Evolutionary conservation across 2,797 vertebrate genomes (phyloP).

Genomic region (Acomys russatus): DNA sequence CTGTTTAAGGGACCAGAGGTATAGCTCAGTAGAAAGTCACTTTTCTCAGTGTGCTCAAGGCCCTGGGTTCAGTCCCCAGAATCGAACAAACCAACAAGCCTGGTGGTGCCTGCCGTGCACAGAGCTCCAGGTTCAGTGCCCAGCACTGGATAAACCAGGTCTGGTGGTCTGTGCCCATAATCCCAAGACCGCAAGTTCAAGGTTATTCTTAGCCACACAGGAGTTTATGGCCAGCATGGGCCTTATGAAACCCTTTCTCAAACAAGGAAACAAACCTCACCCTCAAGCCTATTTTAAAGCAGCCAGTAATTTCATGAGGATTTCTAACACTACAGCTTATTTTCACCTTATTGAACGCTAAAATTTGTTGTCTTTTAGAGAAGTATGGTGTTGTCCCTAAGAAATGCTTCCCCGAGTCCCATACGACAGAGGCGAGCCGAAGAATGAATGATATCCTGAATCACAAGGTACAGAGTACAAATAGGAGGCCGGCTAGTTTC

Average conservation of each 20-base stretch:
- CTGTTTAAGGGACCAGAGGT: neutral
- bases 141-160: neutral
- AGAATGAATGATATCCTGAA: constrained; percentile 99
- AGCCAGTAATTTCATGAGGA: neutral
- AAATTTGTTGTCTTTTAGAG: constrained; percentile 89
- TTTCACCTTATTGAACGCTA: constrained; percentile 51
- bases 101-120: neutral
- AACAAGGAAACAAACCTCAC: neutral
- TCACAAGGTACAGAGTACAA: constrained; percentile 93
- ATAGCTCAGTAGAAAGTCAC: neutral
- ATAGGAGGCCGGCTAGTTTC: neutral
- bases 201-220: neutral
- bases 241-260: neutral
- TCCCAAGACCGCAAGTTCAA: neutral
- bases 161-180: neutral
- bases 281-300: constrained; percentile 10
- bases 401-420: constrained; percentile 98
- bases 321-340: constrained; percentile 42
- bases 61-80: neutral
- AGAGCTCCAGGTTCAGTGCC: neutral
- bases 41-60: neutral
- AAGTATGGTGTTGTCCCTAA: constrained; percentile 98
- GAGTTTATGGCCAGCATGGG: neutral
- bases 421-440: constrained; percentile 96
- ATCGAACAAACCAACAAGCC: neutral